Base-by-base conservation (phyloP, 2,797 vertebrate species). In the Champsocephalus gunnari region DNA sequence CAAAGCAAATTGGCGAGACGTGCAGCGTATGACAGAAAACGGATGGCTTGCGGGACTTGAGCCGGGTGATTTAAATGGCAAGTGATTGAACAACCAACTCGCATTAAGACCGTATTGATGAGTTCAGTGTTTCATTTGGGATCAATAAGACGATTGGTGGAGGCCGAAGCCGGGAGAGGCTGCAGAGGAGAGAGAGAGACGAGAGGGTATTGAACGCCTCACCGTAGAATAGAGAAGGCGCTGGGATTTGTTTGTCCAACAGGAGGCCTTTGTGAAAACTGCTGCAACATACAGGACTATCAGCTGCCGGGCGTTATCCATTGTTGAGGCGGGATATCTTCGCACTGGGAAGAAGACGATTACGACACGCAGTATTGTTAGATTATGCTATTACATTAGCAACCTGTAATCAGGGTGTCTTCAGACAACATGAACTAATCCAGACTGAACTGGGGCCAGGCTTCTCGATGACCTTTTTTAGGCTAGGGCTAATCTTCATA, bases 11-110 rank as follows among this genome's bases (percentile, higher is more conserved):
- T 77, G 85, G 81, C 73, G 91, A 88, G 88, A 92, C 24, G 77
- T 79, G 84, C 84, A 71, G 80, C 59, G 34, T 88, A 87, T 93
- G 93, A 92, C 91, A 91, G 91, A 83, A 94, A 94, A 84, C 78
- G 71, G 90, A 94, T 93, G 88, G 87, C 84, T 74, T 58, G 83
- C 59, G 5, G 51, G 80, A 80, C 81, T 89, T 77, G 80, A 91
- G 90, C 60, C 4, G 76, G 81, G 83, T 93, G 93, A 94, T 94
- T 94, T 95, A 93, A 95, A 94, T 91, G 89, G 88, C 89, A 90
- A 91, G 91, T 94, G 94, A 95, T 93, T 94, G 93, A 93, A 93
- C 91, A 93, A 93, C 92, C 93, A 94, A 95, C 91, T 94, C 79
- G 75, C 94, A 95, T 95, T 95, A 95, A 94, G 93, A 85, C 83